These are phyloP conservation scores for Drosophila chauvacae DNA, from an alignment of 1,140 invertebrate genomes.

Conservation along the genomic window DNA sequence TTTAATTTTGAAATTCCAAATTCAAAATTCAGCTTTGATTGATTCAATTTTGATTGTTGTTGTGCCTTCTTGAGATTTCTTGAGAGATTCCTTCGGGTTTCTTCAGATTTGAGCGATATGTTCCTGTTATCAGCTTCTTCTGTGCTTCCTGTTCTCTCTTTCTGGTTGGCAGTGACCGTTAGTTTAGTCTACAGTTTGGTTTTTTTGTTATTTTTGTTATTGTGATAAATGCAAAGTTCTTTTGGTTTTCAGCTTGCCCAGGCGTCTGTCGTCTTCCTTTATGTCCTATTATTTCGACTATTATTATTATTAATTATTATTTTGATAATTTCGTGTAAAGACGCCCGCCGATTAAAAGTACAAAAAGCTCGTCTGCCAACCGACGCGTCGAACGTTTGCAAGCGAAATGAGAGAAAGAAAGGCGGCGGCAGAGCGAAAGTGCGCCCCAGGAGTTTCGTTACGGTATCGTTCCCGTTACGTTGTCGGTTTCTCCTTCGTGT, in stretches of 20 bases:
- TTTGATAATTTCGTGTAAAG: conserved; percentile 18
- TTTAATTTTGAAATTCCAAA: background rate
- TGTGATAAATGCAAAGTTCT: conserved; percentile 38
- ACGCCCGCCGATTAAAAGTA: conserved; percentile 42
- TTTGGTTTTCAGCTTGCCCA: conserved; percentile 17
- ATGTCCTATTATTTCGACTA: background rate
- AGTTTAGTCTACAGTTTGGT: conserved; percentile 26
- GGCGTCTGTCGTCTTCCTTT: background rate
- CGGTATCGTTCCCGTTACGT: conserved; percentile 20
- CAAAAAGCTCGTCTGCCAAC: conserved; percentile 60
- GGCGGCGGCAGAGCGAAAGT: conserved; percentile 11
- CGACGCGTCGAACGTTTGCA: conserved; percentile 77
- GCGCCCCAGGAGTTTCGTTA: conserved; percentile 26
- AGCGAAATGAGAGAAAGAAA: conserved; percentile 62
- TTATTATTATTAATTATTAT: background rate
- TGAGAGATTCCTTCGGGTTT: background rate
- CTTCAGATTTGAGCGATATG: conserved; percentile 26
- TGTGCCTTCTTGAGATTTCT: conserved; percentile 4
- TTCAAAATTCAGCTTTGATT: background rate
- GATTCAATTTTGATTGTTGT: conserved; percentile 40
- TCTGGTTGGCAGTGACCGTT: conserved; percentile 40
- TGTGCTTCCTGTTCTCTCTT: background rate
- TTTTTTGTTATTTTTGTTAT: background rate
- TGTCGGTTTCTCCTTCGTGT: conserved; percentile 21
- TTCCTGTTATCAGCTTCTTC: conserved; percentile 25